A percentile compares a stretch with the other conserved stretches of the same genome.
phyloP scores from a whole-genome alignment of 2,113 vertebrate species.

The Oenanthe melanoleuca region DNA sequence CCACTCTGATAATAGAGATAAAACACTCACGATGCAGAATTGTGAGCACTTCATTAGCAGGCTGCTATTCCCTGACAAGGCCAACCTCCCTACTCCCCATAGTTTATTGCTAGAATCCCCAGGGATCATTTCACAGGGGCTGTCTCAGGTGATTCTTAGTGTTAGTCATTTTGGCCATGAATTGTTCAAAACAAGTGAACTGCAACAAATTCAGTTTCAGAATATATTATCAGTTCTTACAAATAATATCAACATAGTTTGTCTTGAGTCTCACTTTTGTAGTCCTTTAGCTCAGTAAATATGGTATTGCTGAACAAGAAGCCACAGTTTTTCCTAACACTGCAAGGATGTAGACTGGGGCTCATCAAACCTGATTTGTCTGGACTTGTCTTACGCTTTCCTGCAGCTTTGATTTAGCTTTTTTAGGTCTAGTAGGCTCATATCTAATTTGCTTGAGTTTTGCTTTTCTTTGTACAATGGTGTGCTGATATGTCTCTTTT shows the following conservation, averaged over 20 bases:
- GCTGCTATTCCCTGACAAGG: not conserved
- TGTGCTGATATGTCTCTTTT: not conserved
- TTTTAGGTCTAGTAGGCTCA: not conserved
- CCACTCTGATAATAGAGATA: not conserved
- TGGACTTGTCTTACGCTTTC: not conserved
- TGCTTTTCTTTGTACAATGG: not conserved
- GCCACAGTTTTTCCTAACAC: not conserved
- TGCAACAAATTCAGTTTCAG: not conserved
- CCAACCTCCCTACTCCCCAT: not conserved
- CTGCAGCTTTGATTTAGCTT: not conserved
- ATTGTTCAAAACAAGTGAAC: not conserved
- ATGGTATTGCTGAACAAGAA: not conserved
- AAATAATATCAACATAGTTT: not conserved
- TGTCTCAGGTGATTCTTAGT: not conserved
- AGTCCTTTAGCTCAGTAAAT: not conserved
- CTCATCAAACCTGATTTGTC: not conserved
- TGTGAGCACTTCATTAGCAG: not conserved
- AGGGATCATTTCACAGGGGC: not conserved
- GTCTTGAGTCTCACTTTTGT: not conserved
- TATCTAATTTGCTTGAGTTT: not conserved
- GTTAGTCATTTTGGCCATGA: not conserved
- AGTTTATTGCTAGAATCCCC: not conserved
- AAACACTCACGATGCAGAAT: not conserved
- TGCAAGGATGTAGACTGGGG: not conserved
- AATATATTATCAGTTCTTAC: not conserved